A percentile compares a stretch with the other conserved stretches of the same genome.
phyloP scores from a whole-genome alignment of 2,888 invertebrate genomes.

The Leptinotarsa peninsularis region DNA sequence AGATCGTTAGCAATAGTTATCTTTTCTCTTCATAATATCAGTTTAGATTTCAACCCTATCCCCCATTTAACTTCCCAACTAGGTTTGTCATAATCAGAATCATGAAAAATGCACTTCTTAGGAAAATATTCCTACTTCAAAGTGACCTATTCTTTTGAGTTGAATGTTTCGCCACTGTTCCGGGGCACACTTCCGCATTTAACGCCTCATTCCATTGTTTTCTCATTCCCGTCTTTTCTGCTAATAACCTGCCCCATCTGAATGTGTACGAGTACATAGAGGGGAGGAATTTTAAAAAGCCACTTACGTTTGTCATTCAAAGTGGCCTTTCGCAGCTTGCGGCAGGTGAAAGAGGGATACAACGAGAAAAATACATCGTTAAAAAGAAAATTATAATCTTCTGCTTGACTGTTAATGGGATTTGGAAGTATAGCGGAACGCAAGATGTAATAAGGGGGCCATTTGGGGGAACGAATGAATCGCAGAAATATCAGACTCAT shows the following conservation, averaged over 20 bases:
- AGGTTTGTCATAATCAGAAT: too few relatives aligned
- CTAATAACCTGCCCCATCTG: constrained; percentile 60
- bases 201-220: constrained; percentile 53
- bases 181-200: constrained; percentile 50
- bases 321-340: constrained; percentile 51
- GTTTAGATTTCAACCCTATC: too few relatives aligned
- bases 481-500: background rate
- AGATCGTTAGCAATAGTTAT: too few relatives aligned
- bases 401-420: constrained; percentile 44
- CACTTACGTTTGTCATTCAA: constrained; percentile 63
- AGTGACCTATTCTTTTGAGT: background rate
- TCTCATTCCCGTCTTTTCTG: constrained; percentile 60
- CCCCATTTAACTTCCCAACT: too few relatives aligned
- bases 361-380: constrained; percentile 45
- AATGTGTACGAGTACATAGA: constrained; percentile 56
- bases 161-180: constrained; percentile 60
- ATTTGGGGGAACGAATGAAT: background rate
- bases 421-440: constrained; percentile 27
- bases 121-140: too few relatives aligned
- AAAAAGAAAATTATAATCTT: constrained; percentile 47
- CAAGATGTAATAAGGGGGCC: constrained; percentile 23
- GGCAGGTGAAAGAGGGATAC: constrained; percentile 42
- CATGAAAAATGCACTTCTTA: too few relatives aligned
- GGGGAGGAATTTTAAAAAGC: constrained; percentile 63
- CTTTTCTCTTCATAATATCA: too few relatives aligned